A percentile compares a stretch with the other conserved stretches of the same genome.
These are phyloP conservation scores for Drosophila mayaguana DNA, from an alignment of 2,888 invertebrate genomes.

Conservation along the genomic window DNA sequence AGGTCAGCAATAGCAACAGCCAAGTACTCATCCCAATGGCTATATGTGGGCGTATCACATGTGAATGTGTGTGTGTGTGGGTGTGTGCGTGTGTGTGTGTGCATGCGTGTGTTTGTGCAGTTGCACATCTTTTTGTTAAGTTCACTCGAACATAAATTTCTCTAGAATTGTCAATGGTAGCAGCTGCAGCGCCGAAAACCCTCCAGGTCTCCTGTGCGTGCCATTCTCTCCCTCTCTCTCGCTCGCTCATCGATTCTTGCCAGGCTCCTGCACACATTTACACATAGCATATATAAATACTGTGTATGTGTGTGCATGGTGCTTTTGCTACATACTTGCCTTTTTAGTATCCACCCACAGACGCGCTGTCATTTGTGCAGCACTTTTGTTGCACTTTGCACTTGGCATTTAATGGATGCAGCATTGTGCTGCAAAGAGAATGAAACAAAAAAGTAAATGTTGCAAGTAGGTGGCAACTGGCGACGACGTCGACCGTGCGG, in stretches of 20 bases:
- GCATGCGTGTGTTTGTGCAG: constrained; percentile 41
- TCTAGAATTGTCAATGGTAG: constrained; percentile 70
- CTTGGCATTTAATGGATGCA: constrained; percentile 67
- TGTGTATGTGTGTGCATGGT: neutral
- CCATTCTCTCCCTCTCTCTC: neutral
- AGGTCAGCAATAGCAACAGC: constrained; percentile 58
- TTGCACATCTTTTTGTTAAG: constrained; percentile 69
- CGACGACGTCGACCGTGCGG: neutral
- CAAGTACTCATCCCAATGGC: constrained; percentile 20
- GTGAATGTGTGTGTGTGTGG: neutral
- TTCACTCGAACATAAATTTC: constrained; percentile 71
- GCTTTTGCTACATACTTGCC: constrained; percentile 36
- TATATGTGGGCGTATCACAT: constrained; percentile 23
- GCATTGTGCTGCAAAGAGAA: constrained; percentile 32
- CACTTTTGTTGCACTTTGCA: constrained; percentile 71
- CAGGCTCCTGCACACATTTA: neutral
- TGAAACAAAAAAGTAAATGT: neutral
- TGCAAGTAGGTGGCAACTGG: constrained; percentile 10
- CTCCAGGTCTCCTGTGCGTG: constrained; percentile 43
- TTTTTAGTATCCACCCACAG: constrained; percentile 22
- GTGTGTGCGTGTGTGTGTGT: constrained; percentile 29
- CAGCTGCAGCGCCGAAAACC: constrained; percentile 56
- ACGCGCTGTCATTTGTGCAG: constrained; percentile 43
- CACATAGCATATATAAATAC: neutral
- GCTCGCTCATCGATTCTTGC: neutral